Percentiles rank a stretch among this genome's conserved stretches.
Conservation (phyloP, 1,140 invertebrate species). For the Heliothis subflexa region DNA sequence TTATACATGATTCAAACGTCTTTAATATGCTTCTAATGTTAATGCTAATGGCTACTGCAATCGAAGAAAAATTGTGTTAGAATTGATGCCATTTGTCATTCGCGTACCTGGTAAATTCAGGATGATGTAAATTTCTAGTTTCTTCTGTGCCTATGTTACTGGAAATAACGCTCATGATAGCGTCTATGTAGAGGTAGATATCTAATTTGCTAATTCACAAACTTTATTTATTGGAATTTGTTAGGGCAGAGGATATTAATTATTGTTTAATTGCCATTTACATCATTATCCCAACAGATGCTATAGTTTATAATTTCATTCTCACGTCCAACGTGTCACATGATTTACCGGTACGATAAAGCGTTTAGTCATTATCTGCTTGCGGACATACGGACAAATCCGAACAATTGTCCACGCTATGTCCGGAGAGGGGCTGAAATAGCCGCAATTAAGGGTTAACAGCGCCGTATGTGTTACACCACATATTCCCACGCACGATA, state of each 20-base stretch:
- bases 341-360: conserved; percentile 64
- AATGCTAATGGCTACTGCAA: neutral
- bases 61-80: conserved; percentile 1
- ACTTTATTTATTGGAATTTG: too few species aligned
- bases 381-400: conserved; percentile 50
- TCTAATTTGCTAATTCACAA: too few species aligned
- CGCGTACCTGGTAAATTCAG: neutral
- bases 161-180: too few species aligned
- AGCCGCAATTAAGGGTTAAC: conserved; percentile 61
- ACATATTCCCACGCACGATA: conserved; percentile 70
- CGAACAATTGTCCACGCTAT: conserved; percentile 45
- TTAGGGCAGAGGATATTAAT: neutral
- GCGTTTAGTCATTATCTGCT: conserved; percentile 57
- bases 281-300: conserved; percentile 1
- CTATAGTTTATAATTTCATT: conserved; percentile 39
- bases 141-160: too few species aligned
- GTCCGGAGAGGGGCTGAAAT: conserved; percentile 43
- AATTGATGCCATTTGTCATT: neutral
- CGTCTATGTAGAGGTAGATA: too few species aligned
- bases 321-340: conserved; percentile 54
- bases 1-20: neutral
- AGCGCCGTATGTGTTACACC: conserved; percentile 48
- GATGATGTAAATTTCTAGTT: neutral
- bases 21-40: neutral
- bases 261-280: neutral